Base-by-base conservation (phyloP, 2,113 vertebrate genomes). In the Cyphomyrus plagiostoma region DNA sequence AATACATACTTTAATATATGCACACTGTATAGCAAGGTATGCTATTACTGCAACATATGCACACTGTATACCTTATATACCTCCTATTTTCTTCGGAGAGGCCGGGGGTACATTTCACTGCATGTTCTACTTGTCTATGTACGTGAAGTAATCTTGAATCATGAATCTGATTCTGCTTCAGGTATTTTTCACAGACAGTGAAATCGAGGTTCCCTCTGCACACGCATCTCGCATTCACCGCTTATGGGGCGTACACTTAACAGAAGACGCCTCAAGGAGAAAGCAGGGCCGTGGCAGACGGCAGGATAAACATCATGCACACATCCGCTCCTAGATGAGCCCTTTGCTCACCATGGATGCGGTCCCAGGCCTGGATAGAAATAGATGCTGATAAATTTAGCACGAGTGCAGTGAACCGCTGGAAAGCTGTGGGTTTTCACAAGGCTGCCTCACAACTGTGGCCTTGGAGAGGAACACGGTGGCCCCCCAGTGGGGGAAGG, bases 371-470 rank as follows among this genome's bases (percentile, higher is more conserved):
- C 17, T 2, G 0, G 15, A 30, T 87, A 87, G 10, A 87, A 87
- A 87, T 53, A 87, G 85, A 87, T 35, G 15, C 50, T 56, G 85
- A 56, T 53, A 87, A 87, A 87, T 87, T 52, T 87, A 87, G 85
- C 50, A 87, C n/a, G 48, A 87, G 56, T 19, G 48, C 85, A 86
- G 45, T 21, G n/a, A 87, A 87, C 85, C 48, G 11, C 85, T 87
- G 26, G 26, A 87, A 50, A 56, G 49, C 30, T 52, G 85, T 15
- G 49, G 49, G 85, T 53, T 30, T 70, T 35, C 15, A 35, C 85
- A 56, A 53, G 30, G 11, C 26, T 53, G 15, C 26, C 85, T 53
- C 11, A 23, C 13, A 15, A 87, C 26, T 4, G n/a, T 87, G 50
- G 85, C n/a, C 19, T 17, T 17, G 50, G 11, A 2, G 26, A 87